Percentiles rank a stretch among this genome's conserved stretches.
These are phyloP conservation scores for Aleiodes testaceus DNA, from an alignment of 2,888 invertebrate species.

Conservation along the genomic window DNA sequence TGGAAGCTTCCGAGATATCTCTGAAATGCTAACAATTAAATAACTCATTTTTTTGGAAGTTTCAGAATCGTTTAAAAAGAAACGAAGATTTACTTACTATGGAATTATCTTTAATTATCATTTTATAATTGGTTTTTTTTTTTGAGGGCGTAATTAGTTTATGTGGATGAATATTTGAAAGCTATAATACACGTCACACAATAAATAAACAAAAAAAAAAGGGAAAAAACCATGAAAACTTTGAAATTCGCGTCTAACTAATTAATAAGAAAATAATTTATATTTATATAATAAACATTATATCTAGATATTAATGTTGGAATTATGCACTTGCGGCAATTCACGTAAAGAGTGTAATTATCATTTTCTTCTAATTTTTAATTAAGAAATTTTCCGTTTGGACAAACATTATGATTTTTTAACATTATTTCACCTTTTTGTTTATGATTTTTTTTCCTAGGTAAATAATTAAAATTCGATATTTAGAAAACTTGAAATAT, in stretches of 20 bases:
- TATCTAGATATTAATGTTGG: constrained; percentile 16
- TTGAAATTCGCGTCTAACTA: neutral
- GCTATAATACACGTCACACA: no score
- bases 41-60: no score
- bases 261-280: constrained; percentile 12
- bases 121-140: no score
- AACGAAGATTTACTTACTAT: no score
- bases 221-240: neutral
- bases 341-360: constrained; percentile 3
- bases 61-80: no score
- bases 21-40: no score
- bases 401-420: constrained; percentile 6
- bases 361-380: neutral
- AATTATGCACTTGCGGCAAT: constrained; percentile 23
- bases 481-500: neutral
- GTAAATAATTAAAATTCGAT: no score
- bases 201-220: no score
- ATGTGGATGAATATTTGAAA: no score
- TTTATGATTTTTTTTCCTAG: neutral
- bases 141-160: no score
- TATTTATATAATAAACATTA: constrained; percentile 25
- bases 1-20: no score
- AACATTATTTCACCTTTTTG: constrained; percentile 14
- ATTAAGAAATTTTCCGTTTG: constrained; percentile 23
- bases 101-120: no score